These are phyloP conservation scores for Gastrophryne carolinensis DNA, from an alignment of 2,797 vertebrate species.

Conservation along the genomic window DNA sequence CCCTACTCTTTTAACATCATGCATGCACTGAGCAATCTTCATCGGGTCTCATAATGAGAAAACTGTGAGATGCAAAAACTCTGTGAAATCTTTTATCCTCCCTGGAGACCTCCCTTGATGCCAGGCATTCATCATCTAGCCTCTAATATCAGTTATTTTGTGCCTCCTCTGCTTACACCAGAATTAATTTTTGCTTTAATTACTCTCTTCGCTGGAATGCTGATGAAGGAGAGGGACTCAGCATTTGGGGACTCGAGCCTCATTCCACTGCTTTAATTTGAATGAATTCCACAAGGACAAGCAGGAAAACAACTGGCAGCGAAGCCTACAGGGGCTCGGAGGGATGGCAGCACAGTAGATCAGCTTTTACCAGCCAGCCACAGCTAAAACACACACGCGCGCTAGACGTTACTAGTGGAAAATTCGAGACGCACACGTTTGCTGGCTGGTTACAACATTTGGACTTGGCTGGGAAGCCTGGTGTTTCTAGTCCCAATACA, in stretches of 20 bases:
- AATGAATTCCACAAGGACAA: constrained; percentile 98
- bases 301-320: constrained; percentile 99
- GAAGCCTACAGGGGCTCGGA: constrained; percentile 90
- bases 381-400: constrained; percentile 52
- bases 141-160: constrained; percentile 99
- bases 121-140: constrained; percentile 99
- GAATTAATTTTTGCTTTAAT: constrained; percentile 99
- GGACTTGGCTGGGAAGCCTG: constrained; percentile 69
- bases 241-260: constrained; percentile 98
- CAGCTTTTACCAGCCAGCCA: constrained; percentile 71
- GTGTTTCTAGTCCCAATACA: constrained; percentile 68
- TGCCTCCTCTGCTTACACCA: constrained; percentile 99
- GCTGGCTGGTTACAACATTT: constrained; percentile 66
- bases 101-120: constrained; percentile 98
- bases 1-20: constrained; percentile 88
- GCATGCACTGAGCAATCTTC: constrained; percentile 85
- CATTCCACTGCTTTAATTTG: constrained; percentile 99
- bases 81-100: constrained; percentile 87
- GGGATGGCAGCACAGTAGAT: constrained; percentile 81
- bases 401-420: constrained; percentile 69
- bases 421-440: constrained; percentile 64
- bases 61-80: constrained; percentile 89
- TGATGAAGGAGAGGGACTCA: constrained; percentile 99
- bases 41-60: constrained; percentile 85
- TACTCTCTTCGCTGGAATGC: constrained; percentile 99